Evolutionary conservation across 2,888 invertebrate genomes (phyloP), one percentile per base, ranked within the genome.

Genomic region (Agrochola macilenta): DNA sequence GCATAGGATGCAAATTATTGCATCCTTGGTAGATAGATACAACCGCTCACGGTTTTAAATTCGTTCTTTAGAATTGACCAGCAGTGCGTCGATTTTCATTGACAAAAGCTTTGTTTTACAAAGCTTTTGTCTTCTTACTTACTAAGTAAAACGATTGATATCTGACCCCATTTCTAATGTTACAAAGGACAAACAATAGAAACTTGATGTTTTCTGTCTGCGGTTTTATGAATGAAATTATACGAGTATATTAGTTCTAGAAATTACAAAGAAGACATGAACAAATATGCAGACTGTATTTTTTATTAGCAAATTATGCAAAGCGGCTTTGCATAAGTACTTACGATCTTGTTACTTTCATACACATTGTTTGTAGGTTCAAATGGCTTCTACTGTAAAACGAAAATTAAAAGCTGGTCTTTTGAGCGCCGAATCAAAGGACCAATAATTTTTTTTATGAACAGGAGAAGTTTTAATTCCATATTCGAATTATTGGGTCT

Each of bases 171-270:
- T 52, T 49, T 58, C 52, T 82, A 63, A 69, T 58, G 26, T 78
- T 61, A 61, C 74, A 74, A 69, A 69, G 12, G 11, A 65, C 2
- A 61, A 74, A 69, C 39, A 39, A 46, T 71, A 79, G 73, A 54
- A 79, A 84, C 26, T 0, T 57, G 85, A 85, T 46, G 7, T 63
- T 60, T 14, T 1, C 9, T 52, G 20, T 60, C 12, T 64, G 65
- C 39, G 23, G 8, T 52, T 77, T 85, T 57, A 83, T 85, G 72
- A 83, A 83, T 82, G 82, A 82, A 85, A 85, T 74, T 76, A 43
- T 82, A 63, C 58, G n/a, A n/a, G n/a, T n/a, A n/a, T n/a, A 71
- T 69, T 70, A 14, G 5, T 81, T 84, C 65, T 63, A 49, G 3
- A 63, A 75, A 71, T 75, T 46, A 26, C 52, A 69, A 60, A 43